A percentile compares a stretch with the other conserved stretches of the same genome.
These are phyloP conservation scores for Pseudorhombus dupliciocellatus DNA, from an alignment of 2,113 vertebrate species.

Conservation along the genomic window DNA sequence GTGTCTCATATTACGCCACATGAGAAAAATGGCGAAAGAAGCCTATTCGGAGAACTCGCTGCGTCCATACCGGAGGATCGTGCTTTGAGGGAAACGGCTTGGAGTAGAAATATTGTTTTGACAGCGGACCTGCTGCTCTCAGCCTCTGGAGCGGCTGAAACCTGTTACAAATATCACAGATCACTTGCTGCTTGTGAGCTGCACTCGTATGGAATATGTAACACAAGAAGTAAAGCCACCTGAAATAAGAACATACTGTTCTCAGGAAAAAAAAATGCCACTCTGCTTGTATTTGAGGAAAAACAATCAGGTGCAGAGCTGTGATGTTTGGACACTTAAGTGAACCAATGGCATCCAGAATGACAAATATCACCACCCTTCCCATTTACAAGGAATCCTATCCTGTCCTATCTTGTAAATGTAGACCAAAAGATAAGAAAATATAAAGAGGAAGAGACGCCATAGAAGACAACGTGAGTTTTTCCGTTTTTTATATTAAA, in stretches of 20 bases:
- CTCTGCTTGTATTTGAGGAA: slow-evolving; percentile 1
- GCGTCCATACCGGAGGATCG: slow-evolving; percentile 24
- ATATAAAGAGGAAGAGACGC: no score
- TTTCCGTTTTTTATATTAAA: no score
- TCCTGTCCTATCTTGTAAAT: no score
- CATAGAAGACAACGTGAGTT: no score
- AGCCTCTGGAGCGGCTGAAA: slow-evolving; percentile 51
- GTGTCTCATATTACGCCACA: slow-evolving; percentile 66
- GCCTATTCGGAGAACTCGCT: slow-evolving; percentile 17
- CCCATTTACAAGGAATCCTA: not conserved
- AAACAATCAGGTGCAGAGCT: slow-evolving; percentile 18
- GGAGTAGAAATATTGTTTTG: slow-evolving; percentile 57
- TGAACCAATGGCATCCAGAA: not conserved
- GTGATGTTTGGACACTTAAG: not conserved
- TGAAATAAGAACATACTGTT: slow-evolving; percentile 39
- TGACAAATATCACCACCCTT: not conserved
- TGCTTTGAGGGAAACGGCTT: slow-evolving; percentile 35
- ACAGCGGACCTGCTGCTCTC: slow-evolving; percentile 57
- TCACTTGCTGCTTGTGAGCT: slow-evolving; percentile 10
- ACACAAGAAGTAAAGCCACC: slow-evolving; percentile 36
- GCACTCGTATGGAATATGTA: slow-evolving; percentile 28
- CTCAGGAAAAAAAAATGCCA: slow-evolving; percentile 21
- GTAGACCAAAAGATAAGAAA: no score
- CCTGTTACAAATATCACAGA: slow-evolving; percentile 42
- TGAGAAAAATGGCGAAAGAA: slow-evolving; percentile 42